Conservation (phyloP, 2,113 vertebrate species). For the Ahaetulla prasina region DNA sequence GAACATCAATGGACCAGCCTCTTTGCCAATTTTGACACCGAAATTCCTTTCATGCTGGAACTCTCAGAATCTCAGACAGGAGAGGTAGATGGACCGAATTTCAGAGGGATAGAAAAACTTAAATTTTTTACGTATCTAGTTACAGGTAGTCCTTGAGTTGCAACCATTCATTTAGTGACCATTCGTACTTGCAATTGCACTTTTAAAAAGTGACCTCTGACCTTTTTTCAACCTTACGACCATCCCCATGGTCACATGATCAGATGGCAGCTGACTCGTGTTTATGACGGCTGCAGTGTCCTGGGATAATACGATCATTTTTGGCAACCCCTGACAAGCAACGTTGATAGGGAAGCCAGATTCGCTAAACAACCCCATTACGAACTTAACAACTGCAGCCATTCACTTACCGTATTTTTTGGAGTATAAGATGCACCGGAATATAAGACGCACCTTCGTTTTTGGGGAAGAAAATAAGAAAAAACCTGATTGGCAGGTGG, state of each 20-base stretch:
- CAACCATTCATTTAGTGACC: not conserved
- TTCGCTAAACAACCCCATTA: not conserved
- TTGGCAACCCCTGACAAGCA: too few species aligned
- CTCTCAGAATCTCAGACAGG: conserved; percentile 92
- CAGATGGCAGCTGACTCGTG: too few species aligned
- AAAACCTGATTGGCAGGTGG: too few species aligned
- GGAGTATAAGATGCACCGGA: too few species aligned
- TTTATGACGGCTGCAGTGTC: too few species aligned
- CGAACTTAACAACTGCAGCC: too few species aligned
- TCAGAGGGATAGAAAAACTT: not conserved
- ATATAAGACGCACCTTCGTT: too few species aligned
- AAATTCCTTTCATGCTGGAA: conserved; percentile 90
- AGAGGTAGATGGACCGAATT: conserved; percentile 77
- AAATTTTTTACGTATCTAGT: not conserved
- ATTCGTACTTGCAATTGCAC: not conserved
- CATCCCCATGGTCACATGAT: too few species aligned
- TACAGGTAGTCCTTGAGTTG: not conserved
- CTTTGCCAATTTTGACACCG: conserved; percentile 88
- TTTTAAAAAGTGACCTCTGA: not conserved
- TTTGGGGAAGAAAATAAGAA: too few species aligned
- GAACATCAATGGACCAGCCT: conserved; percentile 90
- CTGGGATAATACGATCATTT: too few species aligned
- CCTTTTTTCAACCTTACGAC: not conserved
- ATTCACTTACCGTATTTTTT: too few species aligned
- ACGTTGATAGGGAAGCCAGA: not conserved